phyloP scores from a whole-genome alignment of 2,888 invertebrate species.

The Zygothrica quintamaculata region DNA sequence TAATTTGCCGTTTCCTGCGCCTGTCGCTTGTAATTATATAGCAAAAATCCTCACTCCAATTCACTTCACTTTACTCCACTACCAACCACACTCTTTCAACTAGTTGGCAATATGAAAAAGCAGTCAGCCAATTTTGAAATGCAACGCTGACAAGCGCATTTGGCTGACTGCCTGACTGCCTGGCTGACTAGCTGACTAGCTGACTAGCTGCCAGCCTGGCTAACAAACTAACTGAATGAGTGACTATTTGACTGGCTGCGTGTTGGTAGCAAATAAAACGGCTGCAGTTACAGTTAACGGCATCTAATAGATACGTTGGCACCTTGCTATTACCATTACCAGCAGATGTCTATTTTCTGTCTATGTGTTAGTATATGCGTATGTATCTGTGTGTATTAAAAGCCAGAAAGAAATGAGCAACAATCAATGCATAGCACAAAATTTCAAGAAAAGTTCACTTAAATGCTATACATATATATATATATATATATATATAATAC shows the following conservation, averaged over 20 bases:
- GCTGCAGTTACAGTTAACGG: conserved; percentile 75
- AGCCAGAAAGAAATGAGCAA: not conserved
- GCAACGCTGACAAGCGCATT: conserved; percentile 66
- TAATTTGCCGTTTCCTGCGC: conserved; percentile 74
- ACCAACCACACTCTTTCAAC: not conserved
- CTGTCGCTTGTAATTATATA: conserved; percentile 69
- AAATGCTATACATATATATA: no score
- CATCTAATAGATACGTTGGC: conserved; percentile 80
- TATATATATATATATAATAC: no score
- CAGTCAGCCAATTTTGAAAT: conserved; percentile 60
- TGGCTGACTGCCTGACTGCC: conserved; percentile 42
- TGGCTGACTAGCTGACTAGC: conserved; percentile 1
- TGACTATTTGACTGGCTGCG: conserved; percentile 49
- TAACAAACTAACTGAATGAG: no score
- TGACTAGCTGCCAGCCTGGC: not conserved
- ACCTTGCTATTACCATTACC: conserved; percentile 68
- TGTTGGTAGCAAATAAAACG: conserved; percentile 68
- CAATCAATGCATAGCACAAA: not conserved
- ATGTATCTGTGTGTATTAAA: not conserved
- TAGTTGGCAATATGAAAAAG: conserved; percentile 34
- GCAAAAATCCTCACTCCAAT: conserved; percentile 20
- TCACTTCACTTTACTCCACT: not conserved
- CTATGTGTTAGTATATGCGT: conserved; percentile 17
- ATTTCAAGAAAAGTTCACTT: conserved; percentile 1
- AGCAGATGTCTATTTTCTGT: conserved; percentile 29